Conservation (phyloP, 2,888 invertebrate species). For the Melieria picta region DNA sequence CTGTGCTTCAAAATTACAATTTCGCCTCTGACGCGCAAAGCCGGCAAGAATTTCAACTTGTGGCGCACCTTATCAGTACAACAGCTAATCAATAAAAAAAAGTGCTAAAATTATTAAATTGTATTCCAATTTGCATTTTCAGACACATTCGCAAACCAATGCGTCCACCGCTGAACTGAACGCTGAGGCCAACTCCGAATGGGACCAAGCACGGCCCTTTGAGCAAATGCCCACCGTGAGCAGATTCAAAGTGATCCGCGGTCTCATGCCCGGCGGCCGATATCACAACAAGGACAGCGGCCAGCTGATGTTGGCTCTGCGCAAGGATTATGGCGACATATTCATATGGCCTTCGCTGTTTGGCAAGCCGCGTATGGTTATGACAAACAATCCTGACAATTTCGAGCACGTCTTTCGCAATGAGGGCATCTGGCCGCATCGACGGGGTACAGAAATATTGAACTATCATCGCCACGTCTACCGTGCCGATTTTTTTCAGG, state of each 20-base stretch:
- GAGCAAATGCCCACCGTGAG: constrained; percentile 49
- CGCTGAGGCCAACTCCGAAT: constrained; percentile 41
- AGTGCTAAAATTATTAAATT: too few species aligned
- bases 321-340: constrained; percentile 37
- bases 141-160: too few species aligned
- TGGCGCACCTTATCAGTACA: too few species aligned
- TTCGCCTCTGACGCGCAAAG: too few species aligned
- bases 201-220: constrained; percentile 53
- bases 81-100: too few species aligned
- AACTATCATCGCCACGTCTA: constrained; percentile 61
- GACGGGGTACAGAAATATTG: constrained; percentile 63
- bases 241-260: constrained; percentile 38
- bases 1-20: too few species aligned
- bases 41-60: too few species aligned
- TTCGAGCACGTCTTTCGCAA: constrained; percentile 66
- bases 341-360: constrained; percentile 26
- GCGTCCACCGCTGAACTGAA: too few species aligned
- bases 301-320: constrained; percentile 42
- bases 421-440: constrained; percentile 67
- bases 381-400: constrained; percentile 68
- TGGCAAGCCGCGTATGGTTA: constrained; percentile 54
- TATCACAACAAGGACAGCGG: constrained; percentile 47
- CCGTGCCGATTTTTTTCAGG: constrained; percentile 49
- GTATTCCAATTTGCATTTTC: too few species aligned
- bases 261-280: constrained; percentile 55